Evolutionary conservation across 2,888 invertebrate species (phyloP).

Genomic region (Monochamus alternatus): DNA sequence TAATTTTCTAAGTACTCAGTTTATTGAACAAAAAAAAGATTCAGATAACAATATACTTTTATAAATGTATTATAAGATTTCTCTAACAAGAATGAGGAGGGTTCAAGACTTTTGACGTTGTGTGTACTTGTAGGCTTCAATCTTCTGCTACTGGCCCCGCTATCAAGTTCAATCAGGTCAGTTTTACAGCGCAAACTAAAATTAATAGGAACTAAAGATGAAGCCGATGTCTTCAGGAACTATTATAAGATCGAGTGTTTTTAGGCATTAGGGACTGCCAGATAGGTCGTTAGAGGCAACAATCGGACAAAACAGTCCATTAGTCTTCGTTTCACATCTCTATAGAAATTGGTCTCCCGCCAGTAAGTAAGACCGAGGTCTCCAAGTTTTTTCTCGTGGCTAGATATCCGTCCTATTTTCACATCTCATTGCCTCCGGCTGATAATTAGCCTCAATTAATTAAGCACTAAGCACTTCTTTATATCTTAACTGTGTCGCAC

Average conservation of each 20-base stretch:
- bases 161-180: constrained; percentile 1
- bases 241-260: constrained; percentile 12
- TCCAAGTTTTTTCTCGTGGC: neutral
- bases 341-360: constrained; percentile 4
- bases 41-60: no score
- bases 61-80: no score
- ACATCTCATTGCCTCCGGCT: neutral
- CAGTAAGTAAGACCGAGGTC: neutral
- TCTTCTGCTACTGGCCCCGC: neutral
- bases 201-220: constrained; percentile 6
- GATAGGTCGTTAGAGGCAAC: constrained; percentile 14
- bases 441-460: neutral
- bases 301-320: constrained; percentile 14
- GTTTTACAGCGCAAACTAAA: neutral
- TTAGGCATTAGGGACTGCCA: constrained; percentile 5
- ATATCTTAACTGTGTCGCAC: no score
- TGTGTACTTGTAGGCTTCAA: no score
- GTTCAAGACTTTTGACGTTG: no score
- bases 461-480: no score
- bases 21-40: no score
- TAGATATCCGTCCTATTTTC: neutral
- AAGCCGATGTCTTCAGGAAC: constrained; percentile 4
- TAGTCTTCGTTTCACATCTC: constrained; percentile 9
- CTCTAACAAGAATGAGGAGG: no score
- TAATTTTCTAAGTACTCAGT: no score